phyloP scores from a whole-genome alignment of 2,888 invertebrate genomes.

The Ecdyonurus torrentis region DNA sequence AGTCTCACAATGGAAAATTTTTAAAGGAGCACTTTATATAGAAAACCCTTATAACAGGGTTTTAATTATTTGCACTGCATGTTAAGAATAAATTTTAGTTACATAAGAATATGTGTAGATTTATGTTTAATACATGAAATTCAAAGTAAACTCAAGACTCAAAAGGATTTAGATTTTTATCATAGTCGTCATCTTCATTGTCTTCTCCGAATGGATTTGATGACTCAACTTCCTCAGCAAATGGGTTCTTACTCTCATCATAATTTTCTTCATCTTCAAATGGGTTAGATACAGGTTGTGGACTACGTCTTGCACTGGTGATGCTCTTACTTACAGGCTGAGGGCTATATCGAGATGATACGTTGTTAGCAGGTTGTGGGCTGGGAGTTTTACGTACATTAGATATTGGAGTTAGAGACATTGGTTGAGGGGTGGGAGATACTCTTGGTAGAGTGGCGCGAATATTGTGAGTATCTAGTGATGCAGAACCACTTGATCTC shows the following conservation, averaged over 20 bases:
- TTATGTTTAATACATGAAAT: no score
- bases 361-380: neutral
- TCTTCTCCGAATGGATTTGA: conserved; percentile 24
- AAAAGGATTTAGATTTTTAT: conserved; percentile 62
- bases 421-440: neutral
- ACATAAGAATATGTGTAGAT: no score
- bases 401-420: neutral
- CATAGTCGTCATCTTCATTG: conserved; percentile 39
- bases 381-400: no score
- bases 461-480: neutral
- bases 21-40: no score
- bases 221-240: conserved; percentile 27
- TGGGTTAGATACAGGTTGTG: conserved; percentile 34
- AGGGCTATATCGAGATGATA: neutral
- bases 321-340: neutral
- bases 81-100: no score
- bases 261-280: conserved; percentile 26
- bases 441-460: neutral
- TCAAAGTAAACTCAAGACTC: conserved; percentile 12
- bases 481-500: no score
- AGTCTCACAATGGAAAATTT: no score
- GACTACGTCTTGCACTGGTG: neutral
- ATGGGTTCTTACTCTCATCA: conserved; percentile 25
- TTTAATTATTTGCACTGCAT: no score
- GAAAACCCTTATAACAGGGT: no score